A percentile compares a stretch with the other conserved stretches of the same genome.
These are phyloP conservation scores for Paramormyrops kingsleyae DNA, from an alignment of 2,113 vertebrate species.

Conservation along the genomic window DNA sequence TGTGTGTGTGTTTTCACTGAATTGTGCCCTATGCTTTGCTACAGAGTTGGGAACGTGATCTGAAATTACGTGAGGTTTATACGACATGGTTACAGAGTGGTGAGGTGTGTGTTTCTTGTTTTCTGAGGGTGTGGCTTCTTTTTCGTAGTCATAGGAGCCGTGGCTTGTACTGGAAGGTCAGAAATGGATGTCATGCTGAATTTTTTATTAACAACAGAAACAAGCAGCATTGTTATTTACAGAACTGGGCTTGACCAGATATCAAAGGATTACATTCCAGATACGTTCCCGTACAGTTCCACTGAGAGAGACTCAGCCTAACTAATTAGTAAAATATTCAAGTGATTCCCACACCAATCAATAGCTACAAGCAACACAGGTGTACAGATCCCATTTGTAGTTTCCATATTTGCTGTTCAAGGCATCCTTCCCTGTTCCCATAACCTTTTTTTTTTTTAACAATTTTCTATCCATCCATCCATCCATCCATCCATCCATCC, in stretches of 20 bases:
- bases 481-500: too few species aligned
- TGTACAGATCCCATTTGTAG: not conserved
- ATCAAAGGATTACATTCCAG: not conserved
- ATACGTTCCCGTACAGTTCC: not conserved
- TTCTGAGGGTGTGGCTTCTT: not conserved
- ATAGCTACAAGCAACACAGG: not conserved
- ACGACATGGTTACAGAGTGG: not conserved
- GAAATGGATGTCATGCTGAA: not conserved
- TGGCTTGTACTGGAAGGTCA: not conserved
- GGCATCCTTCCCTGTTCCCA: not conserved
- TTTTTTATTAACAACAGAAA: not conserved
- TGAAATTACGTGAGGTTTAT: not conserved
- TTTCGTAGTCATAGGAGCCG: too few species aligned
- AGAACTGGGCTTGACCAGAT: not conserved
- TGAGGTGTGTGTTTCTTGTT: not conserved
- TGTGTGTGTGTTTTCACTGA: not conserved
- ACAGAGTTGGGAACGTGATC: not conserved
- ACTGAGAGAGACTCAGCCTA: not conserved
- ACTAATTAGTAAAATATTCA: not conserved
- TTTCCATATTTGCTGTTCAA: not conserved
- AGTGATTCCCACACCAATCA: not conserved
- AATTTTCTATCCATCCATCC: not conserved
- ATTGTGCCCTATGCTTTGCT: not conserved
- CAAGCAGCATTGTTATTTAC: not conserved
- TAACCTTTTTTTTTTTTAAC: not conserved